Evolutionary conservation across 2,888 invertebrate species (phyloP), one percentile per base, ranked within the genome.

Genomic region (Dastarcus helophoroides): DNA sequence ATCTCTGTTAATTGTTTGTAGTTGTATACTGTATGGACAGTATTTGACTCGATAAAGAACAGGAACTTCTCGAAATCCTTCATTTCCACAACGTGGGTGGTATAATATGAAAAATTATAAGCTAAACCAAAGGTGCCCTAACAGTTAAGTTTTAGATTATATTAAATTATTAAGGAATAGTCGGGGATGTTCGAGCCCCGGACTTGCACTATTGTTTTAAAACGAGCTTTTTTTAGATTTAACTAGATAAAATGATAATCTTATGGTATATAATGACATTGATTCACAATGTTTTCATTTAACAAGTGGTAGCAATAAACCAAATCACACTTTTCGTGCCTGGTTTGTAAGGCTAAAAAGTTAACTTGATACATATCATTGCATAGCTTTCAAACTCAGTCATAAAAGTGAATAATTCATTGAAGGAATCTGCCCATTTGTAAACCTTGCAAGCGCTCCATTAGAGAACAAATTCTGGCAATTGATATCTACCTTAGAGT

Each of bases 71-170:
- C n/a, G n/a, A n/a, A n/a, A n/a, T n/a, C n/a, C n/a, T n/a, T n/a
- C n/a, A n/a, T n/a, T n/a, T n/a, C n/a, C n/a, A n/a, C n/a, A n/a
- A 49, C 46, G 47, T 47, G 45, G 33, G 46, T 44, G 47, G 5
- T 48, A 41, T 26, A 29, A 14, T 25, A 30, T 62, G 58, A 63
- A 41, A 37, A 36, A 46, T 46, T 48, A 73, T 76, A 78, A 76
- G 76, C 76, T 77, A 79, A 79, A 80, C 79, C 80, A 80, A 80
- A 80, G 79, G 79, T 80, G 79, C 80, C 80, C 79, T 79, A 70
- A 67, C 65, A 64, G 65, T 69, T 70, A 69, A 67, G 69, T 69
- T 69, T 59, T 67, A 67, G 54, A 57, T 50, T 53, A 45, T 48
- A 48, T 49, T 46, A 39, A 43, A 45, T 38, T 38, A 44, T 42